These are phyloP conservation scores for Nebria brevicollis DNA, from an alignment of 2,888 invertebrate species.

Conservation along the genomic window DNA sequence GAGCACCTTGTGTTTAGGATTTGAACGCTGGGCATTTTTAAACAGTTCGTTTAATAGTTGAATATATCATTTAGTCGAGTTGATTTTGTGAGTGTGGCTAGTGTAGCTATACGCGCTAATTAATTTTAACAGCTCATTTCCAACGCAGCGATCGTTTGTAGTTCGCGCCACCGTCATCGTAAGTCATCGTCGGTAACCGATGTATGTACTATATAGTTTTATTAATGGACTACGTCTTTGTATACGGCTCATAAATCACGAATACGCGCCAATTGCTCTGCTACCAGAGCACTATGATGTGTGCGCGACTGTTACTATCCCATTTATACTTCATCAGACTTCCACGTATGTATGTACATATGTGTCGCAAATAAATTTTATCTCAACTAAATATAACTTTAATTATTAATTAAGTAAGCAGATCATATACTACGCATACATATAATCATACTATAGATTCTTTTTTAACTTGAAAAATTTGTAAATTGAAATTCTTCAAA, in stretches of 20 bases:
- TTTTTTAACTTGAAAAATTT: too few species aligned
- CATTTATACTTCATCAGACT: conserved; percentile 1
- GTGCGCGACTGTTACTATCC: neutral
- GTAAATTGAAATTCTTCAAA: too few species aligned
- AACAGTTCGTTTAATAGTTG: conserved; percentile 38
- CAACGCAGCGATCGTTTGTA: conserved; percentile 38
- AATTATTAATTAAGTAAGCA: too few species aligned
- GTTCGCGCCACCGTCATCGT: conserved; percentile 45
- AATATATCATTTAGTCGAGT: conserved; percentile 29
- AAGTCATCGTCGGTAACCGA: conserved; percentile 38
- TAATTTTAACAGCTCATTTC: conserved; percentile 45
- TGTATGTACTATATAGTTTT: conserved; percentile 25
- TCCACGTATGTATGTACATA: neutral
- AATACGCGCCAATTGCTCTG: conserved; percentile 18
- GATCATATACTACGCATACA: too few species aligned
- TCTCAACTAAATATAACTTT: too few species aligned
- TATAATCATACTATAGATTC: too few species aligned
- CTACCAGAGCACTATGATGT: too few species aligned
- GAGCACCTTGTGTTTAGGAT: conserved; percentile 33
- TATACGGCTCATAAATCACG: conserved; percentile 38
- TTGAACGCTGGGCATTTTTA: conserved; percentile 39
- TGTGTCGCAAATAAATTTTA: neutral
- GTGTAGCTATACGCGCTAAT: conserved; percentile 35
- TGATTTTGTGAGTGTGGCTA: neutral
- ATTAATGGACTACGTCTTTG: conserved; percentile 33